Base-by-base conservation (phyloP, 2,113 vertebrate genomes). In the Leucopternis melanops region DNA sequence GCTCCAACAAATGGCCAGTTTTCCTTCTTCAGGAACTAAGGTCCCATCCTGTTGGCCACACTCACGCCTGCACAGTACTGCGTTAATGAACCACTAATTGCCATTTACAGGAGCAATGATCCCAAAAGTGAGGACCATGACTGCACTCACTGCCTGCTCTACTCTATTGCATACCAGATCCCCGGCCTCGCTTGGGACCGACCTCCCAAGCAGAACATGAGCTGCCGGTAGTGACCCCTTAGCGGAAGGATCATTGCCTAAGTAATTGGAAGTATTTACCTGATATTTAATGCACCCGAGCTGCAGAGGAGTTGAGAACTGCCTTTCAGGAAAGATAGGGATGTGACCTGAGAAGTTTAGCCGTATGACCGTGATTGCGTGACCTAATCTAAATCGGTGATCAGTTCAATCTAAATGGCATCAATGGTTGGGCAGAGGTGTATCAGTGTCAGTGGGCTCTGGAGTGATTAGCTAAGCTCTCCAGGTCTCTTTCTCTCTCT, bases 11-110 rank as follows among this genome's bases (percentile, higher is more conserved):
- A 91, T 57, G 8, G 85, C 92, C 96, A 72, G 52, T 88, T 95
- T 94, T 95, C 93, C 14, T 34, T 69, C 89, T 96, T 87, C 93
- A 73, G 93, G 87, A 94, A 97, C 87, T 95, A 97, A 97, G 94
- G 92, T 94, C 94, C 93, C 86, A 91, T 95, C 89, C 92, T 57
- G 31, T n/a, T 23, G 85, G 90, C 95, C 92, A 8, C 77, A 0
- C 77, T 65, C 86, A 18, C 14, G 18, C 93, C 71, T 23, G 40
- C 84, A 32, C 50, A 47, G 80, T 21, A 5, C 32, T 13, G 4
- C 9, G 8, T 47, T 74, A 50, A 47, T 0, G 5, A 82, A 31
- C 66, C 81, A 0, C 65, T 44, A 1, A 66, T 49, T 54, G 63
- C 79, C 57, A 1, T 36, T 74, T n/a, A 8, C 50, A 71, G 95